phyloP scores from a whole-genome alignment of 2,797 vertebrate genomes.

The Zalophus californianus region DNA sequence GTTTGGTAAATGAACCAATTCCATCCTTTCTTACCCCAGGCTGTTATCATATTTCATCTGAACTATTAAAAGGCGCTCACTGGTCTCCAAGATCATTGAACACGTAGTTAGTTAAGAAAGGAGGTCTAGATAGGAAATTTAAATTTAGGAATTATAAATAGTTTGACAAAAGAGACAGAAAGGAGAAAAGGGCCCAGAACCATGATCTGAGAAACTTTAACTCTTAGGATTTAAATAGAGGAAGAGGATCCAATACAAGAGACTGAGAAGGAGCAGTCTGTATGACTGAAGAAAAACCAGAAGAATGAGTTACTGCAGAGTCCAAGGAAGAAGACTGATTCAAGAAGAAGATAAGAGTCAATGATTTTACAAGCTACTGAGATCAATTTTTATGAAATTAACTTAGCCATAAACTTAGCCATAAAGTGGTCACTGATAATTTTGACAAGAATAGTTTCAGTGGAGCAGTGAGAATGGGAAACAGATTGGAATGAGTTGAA shows the following conservation, averaged over 20 bases:
- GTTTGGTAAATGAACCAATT: neutral
- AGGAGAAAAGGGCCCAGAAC: neutral
- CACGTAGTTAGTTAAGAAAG: neutral
- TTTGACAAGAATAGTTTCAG: conserved; percentile 1
- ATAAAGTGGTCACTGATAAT: neutral
- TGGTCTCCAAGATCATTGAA: neutral
- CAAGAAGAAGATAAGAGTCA: neutral
- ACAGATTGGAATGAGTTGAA: neutral
- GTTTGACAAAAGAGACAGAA: neutral
- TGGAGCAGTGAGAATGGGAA: neutral
- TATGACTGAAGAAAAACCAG: neutral
- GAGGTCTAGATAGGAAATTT: neutral
- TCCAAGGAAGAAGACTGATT: neutral
- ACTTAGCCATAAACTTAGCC: neutral
- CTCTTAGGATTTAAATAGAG: neutral
- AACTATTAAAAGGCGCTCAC: neutral
- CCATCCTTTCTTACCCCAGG: neutral
- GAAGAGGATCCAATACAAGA: neutral
- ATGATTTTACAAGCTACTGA: neutral
- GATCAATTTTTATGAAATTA: neutral
- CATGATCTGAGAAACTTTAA: conserved; percentile 3
- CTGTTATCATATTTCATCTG: conserved; percentile 24
- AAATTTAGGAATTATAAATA: neutral
- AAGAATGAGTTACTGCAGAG: neutral
- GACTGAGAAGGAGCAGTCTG: neutral